phyloP scores from a whole-genome alignment of 2,888 invertebrate species.

The Drosophila borborema region DNA sequence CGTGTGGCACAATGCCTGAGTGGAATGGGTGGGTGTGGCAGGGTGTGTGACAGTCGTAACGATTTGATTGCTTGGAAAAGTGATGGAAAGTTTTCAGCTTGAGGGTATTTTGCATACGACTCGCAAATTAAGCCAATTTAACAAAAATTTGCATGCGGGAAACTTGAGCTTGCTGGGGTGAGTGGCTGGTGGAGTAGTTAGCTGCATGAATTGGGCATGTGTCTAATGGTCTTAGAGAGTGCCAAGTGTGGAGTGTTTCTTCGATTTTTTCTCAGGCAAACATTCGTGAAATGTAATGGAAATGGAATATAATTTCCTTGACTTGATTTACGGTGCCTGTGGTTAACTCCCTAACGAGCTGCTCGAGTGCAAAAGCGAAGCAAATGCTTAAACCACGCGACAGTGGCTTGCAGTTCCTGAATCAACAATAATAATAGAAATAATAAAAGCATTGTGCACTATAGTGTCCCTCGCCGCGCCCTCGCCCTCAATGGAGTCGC shows the following conservation, averaged over 20 bases:
- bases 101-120: slow-evolving; percentile 42
- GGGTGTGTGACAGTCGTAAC: slow-evolving; percentile 45
- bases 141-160: slow-evolving; percentile 33
- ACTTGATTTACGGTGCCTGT: slow-evolving; percentile 53
- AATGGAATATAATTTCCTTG: slow-evolving; percentile 63
- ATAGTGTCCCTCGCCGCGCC: slow-evolving; percentile 10
- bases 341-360: slow-evolving; percentile 50
- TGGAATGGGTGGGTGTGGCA: slow-evolving; percentile 2
- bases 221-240: slow-evolving; percentile 28
- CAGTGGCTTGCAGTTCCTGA: slow-evolving; percentile 42
- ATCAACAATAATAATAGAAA: slow-evolving; percentile 70
- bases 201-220: slow-evolving; percentile 16
- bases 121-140: slow-evolving; percentile 71
- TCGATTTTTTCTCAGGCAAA: background rate
- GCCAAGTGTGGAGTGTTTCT: background rate
- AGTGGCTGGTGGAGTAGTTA: slow-evolving; percentile 23
- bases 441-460: slow-evolving; percentile 62
- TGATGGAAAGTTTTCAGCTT: slow-evolving; percentile 48
- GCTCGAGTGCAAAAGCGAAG: slow-evolving; percentile 25
- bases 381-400: slow-evolving; percentile 16
- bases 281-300: slow-evolving; percentile 5
- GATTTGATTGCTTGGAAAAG: slow-evolving; percentile 74
- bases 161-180: slow-evolving; percentile 13
- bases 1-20: slow-evolving; percentile 41
- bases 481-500: slow-evolving; percentile 37